Evolutionary conservation across 2,888 invertebrate species (phyloP).

Genomic region (Unio delphinus): DNA sequence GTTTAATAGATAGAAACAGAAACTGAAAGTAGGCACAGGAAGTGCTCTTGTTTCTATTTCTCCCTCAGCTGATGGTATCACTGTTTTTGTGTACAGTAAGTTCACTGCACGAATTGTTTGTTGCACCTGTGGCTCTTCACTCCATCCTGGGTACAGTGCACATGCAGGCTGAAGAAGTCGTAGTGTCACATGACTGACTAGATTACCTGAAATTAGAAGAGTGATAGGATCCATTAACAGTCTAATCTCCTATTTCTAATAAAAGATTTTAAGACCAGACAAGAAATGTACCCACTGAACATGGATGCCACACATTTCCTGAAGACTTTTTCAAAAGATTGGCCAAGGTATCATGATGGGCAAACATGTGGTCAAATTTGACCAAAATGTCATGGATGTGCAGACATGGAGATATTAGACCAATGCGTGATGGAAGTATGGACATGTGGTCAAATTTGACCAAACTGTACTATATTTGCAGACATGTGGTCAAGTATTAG

Average conservation of each 20-base stretch:
- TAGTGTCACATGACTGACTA: conserved; percentile 82
- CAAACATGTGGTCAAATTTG: too few species aligned
- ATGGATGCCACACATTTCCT: background rate
- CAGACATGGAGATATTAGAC: too few species aligned
- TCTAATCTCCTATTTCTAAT: too few species aligned
- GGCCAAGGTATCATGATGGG: too few species aligned
- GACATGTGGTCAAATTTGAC: too few species aligned
- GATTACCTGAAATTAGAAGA: conserved; percentile 71
- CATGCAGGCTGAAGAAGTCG: conserved; percentile 86
- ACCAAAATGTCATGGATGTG: too few species aligned
- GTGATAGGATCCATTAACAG: too few species aligned
- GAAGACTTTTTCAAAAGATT: background rate
- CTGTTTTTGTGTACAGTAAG: conserved; percentile 68
- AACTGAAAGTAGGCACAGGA: conserved; percentile 85
- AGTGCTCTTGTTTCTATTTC: conserved; percentile 67
- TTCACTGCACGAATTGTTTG: conserved; percentile 80
- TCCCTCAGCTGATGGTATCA: conserved; percentile 13
- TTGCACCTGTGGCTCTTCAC: conserved; percentile 78
- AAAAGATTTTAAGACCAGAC: background rate
- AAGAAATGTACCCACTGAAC: background rate
- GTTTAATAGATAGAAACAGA: conserved; percentile 84
- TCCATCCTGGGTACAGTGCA: conserved; percentile 84
- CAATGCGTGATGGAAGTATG: too few species aligned
- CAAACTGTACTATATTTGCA: too few species aligned
- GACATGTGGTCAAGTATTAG: too few species aligned